Evolutionary conservation across 2,888 invertebrate genomes (phyloP).

Genomic region (Pteria penguin): DNA sequence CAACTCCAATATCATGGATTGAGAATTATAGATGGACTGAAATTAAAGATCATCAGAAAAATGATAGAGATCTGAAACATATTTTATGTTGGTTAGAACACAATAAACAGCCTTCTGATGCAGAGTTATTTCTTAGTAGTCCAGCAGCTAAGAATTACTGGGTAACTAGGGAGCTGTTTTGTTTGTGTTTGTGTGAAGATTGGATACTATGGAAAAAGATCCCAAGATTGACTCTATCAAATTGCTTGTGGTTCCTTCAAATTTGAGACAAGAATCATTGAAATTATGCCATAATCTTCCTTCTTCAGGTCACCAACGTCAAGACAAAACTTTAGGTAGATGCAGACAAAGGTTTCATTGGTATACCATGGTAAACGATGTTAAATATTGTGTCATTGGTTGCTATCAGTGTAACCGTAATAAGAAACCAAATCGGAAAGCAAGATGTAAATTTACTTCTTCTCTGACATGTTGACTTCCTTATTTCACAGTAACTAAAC

Average conservation of each 20-base stretch:
- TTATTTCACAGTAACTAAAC: too few relatives aligned
- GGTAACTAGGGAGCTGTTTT: slow-evolving; percentile 17
- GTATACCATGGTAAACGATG: slow-evolving; percentile 25
- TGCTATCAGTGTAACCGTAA: slow-evolving; percentile 33
- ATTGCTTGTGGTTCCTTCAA: slow-evolving; percentile 23
- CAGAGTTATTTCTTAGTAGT: not conserved
- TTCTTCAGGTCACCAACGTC: slow-evolving; percentile 39
- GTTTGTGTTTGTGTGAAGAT: not conserved
- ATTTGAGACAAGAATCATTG: slow-evolving; percentile 9
- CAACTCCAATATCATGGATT: not conserved
- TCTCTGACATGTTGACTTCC: too few relatives aligned
- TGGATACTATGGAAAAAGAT: not conserved
- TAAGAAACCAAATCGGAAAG: slow-evolving; percentile 33
- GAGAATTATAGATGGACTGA: not conserved
- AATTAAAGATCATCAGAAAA: not conserved
- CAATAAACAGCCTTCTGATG: not conserved
- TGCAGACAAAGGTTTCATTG: slow-evolving; percentile 38
- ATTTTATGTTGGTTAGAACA: not conserved
- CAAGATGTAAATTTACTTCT: slow-evolving; percentile 29
- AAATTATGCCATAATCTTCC: slow-evolving; percentile 35
- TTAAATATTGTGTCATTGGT: slow-evolving; percentile 21
- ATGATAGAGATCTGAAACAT: too few relatives aligned
- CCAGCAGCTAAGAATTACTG: slow-evolving; percentile 10
- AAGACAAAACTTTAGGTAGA: slow-evolving; percentile 26
- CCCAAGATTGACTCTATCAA: not conserved